phyloP scores from a whole-genome alignment of 2,797 vertebrate species.

The Neostethus bicornis region DNA sequence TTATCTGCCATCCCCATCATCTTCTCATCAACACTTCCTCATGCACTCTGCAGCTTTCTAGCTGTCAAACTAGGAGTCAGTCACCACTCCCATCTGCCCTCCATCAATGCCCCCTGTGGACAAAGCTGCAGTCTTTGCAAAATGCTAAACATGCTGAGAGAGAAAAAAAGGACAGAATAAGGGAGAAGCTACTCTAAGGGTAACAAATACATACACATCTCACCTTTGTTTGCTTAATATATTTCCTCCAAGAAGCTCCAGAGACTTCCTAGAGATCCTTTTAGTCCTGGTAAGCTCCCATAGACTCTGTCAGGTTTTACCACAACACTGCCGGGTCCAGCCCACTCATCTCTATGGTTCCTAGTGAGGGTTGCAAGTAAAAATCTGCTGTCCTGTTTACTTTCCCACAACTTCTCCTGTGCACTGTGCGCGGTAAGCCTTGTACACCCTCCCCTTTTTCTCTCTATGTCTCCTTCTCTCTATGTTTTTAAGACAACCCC shows the following conservation, averaged over 20 bases:
- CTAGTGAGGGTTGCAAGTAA: slow-evolving; percentile 56
- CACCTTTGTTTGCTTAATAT: slow-evolving; percentile 72
- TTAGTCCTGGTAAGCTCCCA: slow-evolving; percentile 70
- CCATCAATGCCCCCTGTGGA: slow-evolving; percentile 60
- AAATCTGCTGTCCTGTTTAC: slow-evolving; percentile 74
- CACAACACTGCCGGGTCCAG: slow-evolving; percentile 50
- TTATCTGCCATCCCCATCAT: slow-evolving; percentile 41
- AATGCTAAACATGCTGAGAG: slow-evolving; percentile 59
- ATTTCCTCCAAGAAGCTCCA: slow-evolving; percentile 67
- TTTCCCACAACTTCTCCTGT: slow-evolving; percentile 79
- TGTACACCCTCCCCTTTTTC: slow-evolving; percentile 53
- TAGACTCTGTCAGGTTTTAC: slow-evolving; percentile 59
- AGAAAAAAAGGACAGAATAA: slow-evolving; percentile 24
- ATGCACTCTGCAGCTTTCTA: slow-evolving; percentile 37
- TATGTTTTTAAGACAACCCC: slow-evolving; percentile 48
- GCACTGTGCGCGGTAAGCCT: slow-evolving; percentile 66
- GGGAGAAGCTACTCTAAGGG: slow-evolving; percentile 28
- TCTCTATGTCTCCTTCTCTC: slow-evolving; percentile 23
- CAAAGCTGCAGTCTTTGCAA: slow-evolving; percentile 72
- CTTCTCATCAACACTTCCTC: slow-evolving; percentile 22
- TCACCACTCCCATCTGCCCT: slow-evolving; percentile 36
- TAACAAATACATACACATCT: slow-evolving; percentile 49
- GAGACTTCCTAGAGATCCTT: slow-evolving; percentile 65
- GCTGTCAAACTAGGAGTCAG: slow-evolving; percentile 37
- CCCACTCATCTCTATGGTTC: slow-evolving; percentile 55